Evolutionary conservation across 2,113 vertebrate species (phyloP).

Genomic region (Macquaria ambigua): DNA sequence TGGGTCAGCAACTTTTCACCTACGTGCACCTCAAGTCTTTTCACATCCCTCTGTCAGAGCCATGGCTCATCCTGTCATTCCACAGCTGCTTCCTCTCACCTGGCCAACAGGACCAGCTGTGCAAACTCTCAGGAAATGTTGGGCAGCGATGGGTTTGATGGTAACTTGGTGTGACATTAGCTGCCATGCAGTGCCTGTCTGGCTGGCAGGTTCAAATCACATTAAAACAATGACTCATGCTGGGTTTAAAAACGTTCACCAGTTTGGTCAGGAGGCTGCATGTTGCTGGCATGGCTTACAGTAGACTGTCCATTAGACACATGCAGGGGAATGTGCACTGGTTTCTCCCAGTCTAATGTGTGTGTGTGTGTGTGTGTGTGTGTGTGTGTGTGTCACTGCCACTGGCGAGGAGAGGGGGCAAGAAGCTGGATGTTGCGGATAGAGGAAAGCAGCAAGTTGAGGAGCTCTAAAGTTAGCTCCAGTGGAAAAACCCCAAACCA

Average conservation of each 20-base stretch:
- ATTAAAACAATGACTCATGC: slow-evolving; percentile 70
- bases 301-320: slow-evolving; percentile 45
- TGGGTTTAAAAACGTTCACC: slow-evolving; percentile 59
- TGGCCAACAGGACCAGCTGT: slow-evolving; percentile 69
- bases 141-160: slow-evolving; percentile 46
- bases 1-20: slow-evolving; percentile 54
- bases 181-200: slow-evolving; percentile 38
- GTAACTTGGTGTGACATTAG: slow-evolving; percentile 53
- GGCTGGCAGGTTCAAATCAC: slow-evolving; percentile 53
- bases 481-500: slow-evolving; percentile 78
- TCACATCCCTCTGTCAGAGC: slow-evolving; percentile 46
- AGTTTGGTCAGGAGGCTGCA: slow-evolving; percentile 66
- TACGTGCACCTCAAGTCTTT: slow-evolving; percentile 42
- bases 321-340: slow-evolving; percentile 47
- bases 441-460: slow-evolving; percentile 59
- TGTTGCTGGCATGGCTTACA: slow-evolving; percentile 35
- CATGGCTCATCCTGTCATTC: slow-evolving; percentile 50
- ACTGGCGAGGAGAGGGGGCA: slow-evolving; percentile 46
- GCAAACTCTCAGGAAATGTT: slow-evolving; percentile 57
- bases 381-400: slow-evolving; percentile 50
- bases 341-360: slow-evolving; percentile 58
- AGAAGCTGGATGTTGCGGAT: slow-evolving; percentile 57
- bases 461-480: slow-evolving; percentile 75
- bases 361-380: slow-evolving; percentile 19
- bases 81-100: slow-evolving; percentile 57